A percentile compares a stretch with the other conserved stretches of the same genome.
Evolutionary conservation across 23 tunicate genomes (phyloP).

Genomic region (Styela plicata): DNA sequence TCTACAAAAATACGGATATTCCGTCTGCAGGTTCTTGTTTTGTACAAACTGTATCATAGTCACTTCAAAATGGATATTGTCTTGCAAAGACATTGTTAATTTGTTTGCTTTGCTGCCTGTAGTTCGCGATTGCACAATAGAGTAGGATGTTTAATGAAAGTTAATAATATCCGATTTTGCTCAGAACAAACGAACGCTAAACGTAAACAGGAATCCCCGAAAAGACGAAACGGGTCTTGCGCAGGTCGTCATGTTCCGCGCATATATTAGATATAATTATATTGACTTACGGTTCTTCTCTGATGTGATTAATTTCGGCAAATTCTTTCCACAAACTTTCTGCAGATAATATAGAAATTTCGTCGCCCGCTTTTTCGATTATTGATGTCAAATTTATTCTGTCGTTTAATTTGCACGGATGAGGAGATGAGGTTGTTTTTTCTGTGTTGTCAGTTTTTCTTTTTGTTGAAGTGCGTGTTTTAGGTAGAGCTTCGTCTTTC

Average conservation of each 20-base stretch:
- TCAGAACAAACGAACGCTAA: neutral
- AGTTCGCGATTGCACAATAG: neutral
- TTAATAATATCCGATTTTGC: neutral
- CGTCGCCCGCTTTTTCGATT: neutral
- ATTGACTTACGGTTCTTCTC: neutral
- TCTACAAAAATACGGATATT: too few species aligned
- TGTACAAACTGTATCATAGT: too few species aligned
- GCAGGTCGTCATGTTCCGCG: too few species aligned
- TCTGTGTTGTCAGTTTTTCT: neutral
- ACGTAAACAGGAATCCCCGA: too few species aligned
- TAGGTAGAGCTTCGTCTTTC: neutral
- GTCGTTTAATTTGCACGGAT: neutral
- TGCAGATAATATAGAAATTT: neutral
- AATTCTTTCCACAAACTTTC: neutral
- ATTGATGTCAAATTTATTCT: neutral
- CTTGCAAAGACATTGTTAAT: neutral
- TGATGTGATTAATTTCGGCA: neutral
- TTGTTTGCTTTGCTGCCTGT: neutral
- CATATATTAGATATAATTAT: too few species aligned
- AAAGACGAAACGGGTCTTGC: too few species aligned
- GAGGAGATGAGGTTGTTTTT: neutral
- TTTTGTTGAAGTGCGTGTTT: neutral
- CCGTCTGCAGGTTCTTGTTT: neutral
- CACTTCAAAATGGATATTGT: too few species aligned
- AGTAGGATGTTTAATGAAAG: neutral